These are phyloP conservation scores for Sibirionetta formosa DNA, from an alignment of 2,797 vertebrate species.

Conservation along the genomic window DNA sequence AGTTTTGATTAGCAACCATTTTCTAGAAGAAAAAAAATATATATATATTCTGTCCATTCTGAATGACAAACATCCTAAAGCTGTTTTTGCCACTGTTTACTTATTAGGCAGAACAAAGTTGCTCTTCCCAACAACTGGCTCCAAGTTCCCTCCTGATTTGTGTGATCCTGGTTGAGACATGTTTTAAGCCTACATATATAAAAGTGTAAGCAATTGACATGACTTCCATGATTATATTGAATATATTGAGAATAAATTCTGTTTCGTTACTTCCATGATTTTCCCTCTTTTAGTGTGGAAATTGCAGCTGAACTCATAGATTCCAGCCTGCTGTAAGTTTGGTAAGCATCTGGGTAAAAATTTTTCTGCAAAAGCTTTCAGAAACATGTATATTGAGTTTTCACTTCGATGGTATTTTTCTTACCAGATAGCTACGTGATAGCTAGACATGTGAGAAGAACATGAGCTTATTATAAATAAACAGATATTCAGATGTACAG, in stretches of 20 bases:
- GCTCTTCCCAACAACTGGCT: neutral
- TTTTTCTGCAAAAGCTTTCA: neutral
- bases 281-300: neutral
- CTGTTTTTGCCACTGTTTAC: neutral
- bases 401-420: neutral
- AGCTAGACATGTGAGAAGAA: neutral
- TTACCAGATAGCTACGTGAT: neutral
- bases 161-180: neutral
- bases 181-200: neutral
- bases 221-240: neutral
- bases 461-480: neutral
- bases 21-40: neutral
- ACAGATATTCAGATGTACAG: neutral
- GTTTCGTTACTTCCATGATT: neutral
- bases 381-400: neutral
- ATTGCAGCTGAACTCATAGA: neutral
- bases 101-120: neutral
- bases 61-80: neutral
- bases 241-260: no score
- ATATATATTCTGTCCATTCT: neutral
- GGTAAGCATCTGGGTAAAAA: fast-evolving
- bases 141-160: neutral
- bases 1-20: neutral
- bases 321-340: neutral
- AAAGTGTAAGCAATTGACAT: neutral